Conservation (phyloP, 2,797 vertebrate genomes). For the Megaceryle alcyon region DNA sequence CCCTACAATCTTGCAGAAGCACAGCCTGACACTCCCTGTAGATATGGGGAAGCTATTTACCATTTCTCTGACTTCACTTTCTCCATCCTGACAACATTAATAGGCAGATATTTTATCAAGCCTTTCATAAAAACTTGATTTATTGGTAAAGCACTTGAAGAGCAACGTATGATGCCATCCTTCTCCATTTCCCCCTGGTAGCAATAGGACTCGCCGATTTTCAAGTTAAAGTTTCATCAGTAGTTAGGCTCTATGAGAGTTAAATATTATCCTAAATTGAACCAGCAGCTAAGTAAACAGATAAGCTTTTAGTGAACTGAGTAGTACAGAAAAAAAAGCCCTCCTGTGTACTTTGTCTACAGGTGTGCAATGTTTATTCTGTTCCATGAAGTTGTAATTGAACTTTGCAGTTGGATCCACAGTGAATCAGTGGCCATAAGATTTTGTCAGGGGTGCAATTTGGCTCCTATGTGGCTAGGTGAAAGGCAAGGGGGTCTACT, state of each 20-base stretch:
- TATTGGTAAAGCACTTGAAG: neutral
- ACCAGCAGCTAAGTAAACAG: conserved; percentile 47
- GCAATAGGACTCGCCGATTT: neutral
- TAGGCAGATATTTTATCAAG: neutral
- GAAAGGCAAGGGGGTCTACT: neutral
- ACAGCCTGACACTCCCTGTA: neutral
- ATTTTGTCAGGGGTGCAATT: neutral
- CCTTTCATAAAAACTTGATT: conserved; percentile 1
- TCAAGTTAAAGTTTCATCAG: conserved; percentile 49
- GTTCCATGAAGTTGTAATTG: neutral
- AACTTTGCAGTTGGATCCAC: neutral
- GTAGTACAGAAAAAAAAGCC: neutral
- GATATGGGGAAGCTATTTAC: neutral
- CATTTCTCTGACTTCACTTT: conserved; percentile 11
- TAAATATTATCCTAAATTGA: conserved; percentile 65
- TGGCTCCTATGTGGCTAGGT: neutral
- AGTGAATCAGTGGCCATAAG: neutral
- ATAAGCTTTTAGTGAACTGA: conserved; percentile 37
- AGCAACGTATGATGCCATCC: neutral
- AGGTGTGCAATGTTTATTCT: conserved; percentile 30
- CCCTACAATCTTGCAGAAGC: neutral
- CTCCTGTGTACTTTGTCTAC: neutral
- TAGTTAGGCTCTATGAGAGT: conserved; percentile 12
- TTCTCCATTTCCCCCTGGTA: neutral
- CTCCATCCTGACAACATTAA: neutral